Evolutionary conservation across 2,888 invertebrate genomes (phyloP).

Genomic region (Thymelicus sylvestris): DNA sequence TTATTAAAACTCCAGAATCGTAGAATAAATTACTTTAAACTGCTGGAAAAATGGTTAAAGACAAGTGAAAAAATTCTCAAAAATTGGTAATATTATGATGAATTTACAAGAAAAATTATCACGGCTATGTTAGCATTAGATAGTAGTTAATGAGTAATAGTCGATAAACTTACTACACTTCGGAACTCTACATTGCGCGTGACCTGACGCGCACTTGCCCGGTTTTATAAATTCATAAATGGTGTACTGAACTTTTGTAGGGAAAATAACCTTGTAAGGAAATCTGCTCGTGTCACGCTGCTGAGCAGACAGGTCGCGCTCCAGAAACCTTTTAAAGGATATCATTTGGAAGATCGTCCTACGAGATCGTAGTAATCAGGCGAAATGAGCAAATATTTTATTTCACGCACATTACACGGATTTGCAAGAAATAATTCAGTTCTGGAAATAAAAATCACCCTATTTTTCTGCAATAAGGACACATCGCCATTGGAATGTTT

Average conservation of each 20-base stretch:
- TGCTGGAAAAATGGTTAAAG: too few relatives aligned
- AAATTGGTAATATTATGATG: too few relatives aligned
- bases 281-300: conserved; percentile 8
- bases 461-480: not conserved
- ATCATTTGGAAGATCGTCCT: conserved; percentile 15
- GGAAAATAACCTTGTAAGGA: not conserved
- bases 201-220: too few relatives aligned
- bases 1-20: too few relatives aligned
- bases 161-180: too few relatives aligned
- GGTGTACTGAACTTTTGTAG: not conserved
- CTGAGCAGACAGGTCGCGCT: conserved; percentile 15
- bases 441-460: not conserved
- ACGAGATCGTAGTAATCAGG: conserved; percentile 4
- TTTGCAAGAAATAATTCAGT: not conserved
- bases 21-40: too few relatives aligned
- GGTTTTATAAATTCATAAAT: too few relatives aligned
- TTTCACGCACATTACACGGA: not conserved
- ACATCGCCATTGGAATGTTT: not conserved
- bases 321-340: conserved; percentile 20
- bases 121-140: too few relatives aligned
- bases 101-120: too few relatives aligned
- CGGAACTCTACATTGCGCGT: too few relatives aligned
- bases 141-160: too few relatives aligned
- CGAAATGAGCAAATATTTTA: conserved; percentile 7
- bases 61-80: too few relatives aligned